Percentiles rank a stretch among this genome's conserved stretches.
Evolutionary conservation across 1,140 invertebrate genomes (phyloP).

Genomic region (Apolygus lucorum): DNA sequence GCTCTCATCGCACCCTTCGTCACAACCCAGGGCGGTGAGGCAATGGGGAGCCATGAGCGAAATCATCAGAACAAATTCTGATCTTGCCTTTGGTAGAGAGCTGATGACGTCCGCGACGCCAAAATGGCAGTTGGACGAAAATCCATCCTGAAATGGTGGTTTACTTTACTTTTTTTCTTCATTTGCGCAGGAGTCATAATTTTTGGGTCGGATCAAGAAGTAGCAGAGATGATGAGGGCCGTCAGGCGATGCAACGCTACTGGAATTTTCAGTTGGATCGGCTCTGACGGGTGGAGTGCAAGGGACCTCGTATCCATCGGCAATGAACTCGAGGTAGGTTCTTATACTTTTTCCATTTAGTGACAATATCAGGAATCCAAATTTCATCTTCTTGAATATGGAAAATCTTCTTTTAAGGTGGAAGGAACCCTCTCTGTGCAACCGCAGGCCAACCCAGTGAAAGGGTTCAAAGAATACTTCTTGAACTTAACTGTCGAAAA

Average conservation of each 20-base stretch:
- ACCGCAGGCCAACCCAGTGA: constrained; percentile 76
- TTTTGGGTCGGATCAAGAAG: constrained; percentile 93
- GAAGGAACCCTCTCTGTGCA: constrained; percentile 77
- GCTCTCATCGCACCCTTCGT: too few species aligned
- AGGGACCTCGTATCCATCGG: constrained; percentile 76
- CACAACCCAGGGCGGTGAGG: too few species aligned
- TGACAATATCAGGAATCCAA: not conserved
- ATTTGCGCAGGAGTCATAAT: constrained; percentile 75
- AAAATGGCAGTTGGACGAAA: too few species aligned
- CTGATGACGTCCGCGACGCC: too few species aligned
- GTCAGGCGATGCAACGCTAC: constrained; percentile 80
- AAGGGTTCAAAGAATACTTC: constrained; percentile 82
- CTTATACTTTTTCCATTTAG: not conserved
- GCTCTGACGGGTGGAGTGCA: constrained; percentile 87
- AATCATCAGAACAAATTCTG: too few species aligned
- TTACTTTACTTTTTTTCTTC: too few species aligned
- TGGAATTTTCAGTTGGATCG: constrained; percentile 86
- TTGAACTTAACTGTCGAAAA: constrained; percentile 72
- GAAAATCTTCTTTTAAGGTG: not conserved
- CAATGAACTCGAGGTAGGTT: constrained; percentile 67
- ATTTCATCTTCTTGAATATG: not conserved
- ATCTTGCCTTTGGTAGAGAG: too few species aligned
- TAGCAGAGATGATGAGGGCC: constrained; percentile 85
- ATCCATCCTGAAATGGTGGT: too few species aligned
- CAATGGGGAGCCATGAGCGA: too few species aligned